Evolutionary conservation across 2,797 vertebrate genomes (phyloP).

Genomic region (Cygnus olor): DNA sequence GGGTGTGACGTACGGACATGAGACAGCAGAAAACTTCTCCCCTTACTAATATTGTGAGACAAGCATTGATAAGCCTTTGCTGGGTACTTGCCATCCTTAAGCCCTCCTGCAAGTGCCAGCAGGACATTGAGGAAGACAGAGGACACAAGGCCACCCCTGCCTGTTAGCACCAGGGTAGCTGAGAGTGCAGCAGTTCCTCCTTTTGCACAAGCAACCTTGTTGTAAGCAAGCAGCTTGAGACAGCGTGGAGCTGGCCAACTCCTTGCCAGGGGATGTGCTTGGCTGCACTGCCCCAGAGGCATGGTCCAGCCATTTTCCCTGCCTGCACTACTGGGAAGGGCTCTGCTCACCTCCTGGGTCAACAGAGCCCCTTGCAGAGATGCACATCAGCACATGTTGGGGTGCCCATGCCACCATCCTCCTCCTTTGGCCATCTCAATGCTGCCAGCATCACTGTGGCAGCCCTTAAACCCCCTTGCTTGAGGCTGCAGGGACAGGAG

Average conservation of each 20-base stretch:
- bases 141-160: rapidly evolving
- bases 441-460: neutral
- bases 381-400: rapidly evolving
- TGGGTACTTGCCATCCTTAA: neutral
- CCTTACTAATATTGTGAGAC: neutral
- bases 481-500: neutral
- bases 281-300: too few species aligned
- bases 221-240: neutral
- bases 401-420: rapidly evolving
- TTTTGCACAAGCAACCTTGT: neutral
- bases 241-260: neutral
- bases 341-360: neutral
- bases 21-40: neutral
- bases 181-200: neutral
- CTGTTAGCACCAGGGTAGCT: neutral
- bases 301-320: too few species aligned
- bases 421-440: neutral
- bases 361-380: neutral
- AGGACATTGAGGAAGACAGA: neutral
- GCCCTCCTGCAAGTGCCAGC: neutral
- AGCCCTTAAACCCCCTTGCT: neutral
- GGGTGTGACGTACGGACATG: neutral
- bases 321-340: rapidly evolving
- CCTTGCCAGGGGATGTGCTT: neutral
- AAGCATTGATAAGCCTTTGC: neutral